A percentile compares a stretch with the other conserved stretches of the same genome.
Evolutionary conservation across 2,888 invertebrate genomes (phyloP).

Genomic region (Lasius fuliginosus): DNA sequence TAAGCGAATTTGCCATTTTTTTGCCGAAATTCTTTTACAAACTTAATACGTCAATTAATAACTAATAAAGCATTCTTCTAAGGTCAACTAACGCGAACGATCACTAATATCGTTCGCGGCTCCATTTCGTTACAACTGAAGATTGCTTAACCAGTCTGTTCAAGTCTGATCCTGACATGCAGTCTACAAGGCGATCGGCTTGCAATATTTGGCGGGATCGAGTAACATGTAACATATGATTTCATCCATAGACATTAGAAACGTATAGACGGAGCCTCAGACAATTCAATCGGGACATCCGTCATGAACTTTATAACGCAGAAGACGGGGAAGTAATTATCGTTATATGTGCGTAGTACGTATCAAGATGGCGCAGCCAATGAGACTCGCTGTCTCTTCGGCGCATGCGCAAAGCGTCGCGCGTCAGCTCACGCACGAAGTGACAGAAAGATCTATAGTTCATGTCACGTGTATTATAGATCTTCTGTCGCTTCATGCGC

Average conservation of each 20-base stretch:
- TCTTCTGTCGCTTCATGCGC: no score
- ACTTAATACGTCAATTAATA: background rate
- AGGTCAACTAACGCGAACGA: background rate
- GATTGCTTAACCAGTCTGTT: background rate
- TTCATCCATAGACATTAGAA: no score
- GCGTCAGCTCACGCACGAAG: no score
- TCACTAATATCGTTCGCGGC: background rate
- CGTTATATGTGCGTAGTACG: background rate
- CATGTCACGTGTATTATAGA: no score
- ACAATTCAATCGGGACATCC: background rate
- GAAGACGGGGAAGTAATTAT: background rate
- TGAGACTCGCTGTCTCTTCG: background rate
- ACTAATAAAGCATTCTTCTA: background rate
- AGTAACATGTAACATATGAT: no score
- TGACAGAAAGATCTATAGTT: no score
- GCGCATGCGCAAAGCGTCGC: background rate
- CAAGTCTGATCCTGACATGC: no score
- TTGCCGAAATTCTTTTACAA: background rate
- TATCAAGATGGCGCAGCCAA: background rate
- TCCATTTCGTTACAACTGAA: background rate
- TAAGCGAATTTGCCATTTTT: conserved; percentile 55
- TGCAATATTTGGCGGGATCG: no score
- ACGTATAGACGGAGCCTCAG: no score
- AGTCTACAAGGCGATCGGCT: no score
- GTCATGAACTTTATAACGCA: background rate